Base-by-base conservation (phyloP, 2,113 vertebrate species). In the Mohoua ochrocephala region DNA sequence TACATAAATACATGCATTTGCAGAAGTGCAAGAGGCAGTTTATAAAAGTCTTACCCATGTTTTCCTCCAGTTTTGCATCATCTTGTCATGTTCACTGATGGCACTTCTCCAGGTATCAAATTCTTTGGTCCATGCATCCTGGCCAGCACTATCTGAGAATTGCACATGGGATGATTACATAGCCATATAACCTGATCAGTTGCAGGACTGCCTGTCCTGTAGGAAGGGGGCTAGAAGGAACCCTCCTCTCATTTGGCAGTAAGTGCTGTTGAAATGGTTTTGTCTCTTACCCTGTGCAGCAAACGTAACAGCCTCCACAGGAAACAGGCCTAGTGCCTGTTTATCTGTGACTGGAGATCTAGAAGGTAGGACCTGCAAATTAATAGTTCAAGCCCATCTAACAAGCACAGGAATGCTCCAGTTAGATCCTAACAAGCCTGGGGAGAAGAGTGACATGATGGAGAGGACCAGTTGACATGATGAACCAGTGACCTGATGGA, bases 11-110 rank as follows among this genome's bases (percentile, higher is more conserved):
- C 26, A n/a, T 39, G 45, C 3, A 9, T 19, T 11, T 95, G 59
- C 21, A 74, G 45, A 88, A 86, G 24, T 8, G 4, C 18, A 24
- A 39, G 8, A 47, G 50, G 23, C 50, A 63, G 4, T 37, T 69
- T 60, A 11, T 63, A 28, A 33, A 73, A 33, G 26, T 59, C 98
- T 11, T 98, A 99, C 99, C 99, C 98, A 99, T 2, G 97, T 97
- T 91, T 98, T 98, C 89, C 89, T 98, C 99, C 99, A 99, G 96
- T 92, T 98, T 80, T 98, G 98, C 96, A 99, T 98, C 95, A 99
- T 97, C 61, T 95, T 98, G 70, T 98, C 97, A 2, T 99, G 99
- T 42, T 99, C 98, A 28, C 87, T 97, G 27, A 98, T 96, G 13
- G 98, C 98, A 37, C 94, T 96, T 94, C 96, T 99, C 99, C 99